phyloP scores from a whole-genome alignment of 2,888 invertebrate genomes.

The Pristionchus entomophagus region DNA sequence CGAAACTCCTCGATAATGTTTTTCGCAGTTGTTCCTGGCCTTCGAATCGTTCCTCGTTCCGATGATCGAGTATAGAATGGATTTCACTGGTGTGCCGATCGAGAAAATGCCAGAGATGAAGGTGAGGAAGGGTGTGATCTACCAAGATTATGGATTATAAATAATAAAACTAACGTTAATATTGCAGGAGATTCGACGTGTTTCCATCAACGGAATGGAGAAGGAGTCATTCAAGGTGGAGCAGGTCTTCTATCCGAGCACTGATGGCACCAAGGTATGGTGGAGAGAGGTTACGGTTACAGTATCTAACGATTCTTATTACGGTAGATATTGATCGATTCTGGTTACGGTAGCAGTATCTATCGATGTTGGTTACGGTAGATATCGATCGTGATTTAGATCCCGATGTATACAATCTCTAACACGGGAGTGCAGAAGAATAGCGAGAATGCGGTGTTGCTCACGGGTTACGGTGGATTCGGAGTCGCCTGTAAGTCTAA shows the following conservation, averaged over 20 bases:
- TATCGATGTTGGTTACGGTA: background rate
- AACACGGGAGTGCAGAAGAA: constrained; percentile 71
- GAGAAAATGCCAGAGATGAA: constrained; percentile 76
- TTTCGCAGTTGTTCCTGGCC: constrained; percentile 85
- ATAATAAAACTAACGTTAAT: no score
- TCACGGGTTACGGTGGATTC: constrained; percentile 94
- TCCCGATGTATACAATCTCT: constrained; percentile 92
- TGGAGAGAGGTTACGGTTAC: background rate
- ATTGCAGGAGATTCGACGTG: constrained; percentile 86
- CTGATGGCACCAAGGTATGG: constrained; percentile 88
- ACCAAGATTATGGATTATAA: no score
- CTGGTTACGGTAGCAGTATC: no score
- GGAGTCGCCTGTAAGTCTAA: constrained; percentile 26
- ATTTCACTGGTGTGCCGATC: constrained; percentile 82
- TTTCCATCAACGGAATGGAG: constrained; percentile 88
- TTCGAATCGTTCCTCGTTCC: constrained; percentile 95
- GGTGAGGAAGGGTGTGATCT: constrained; percentile 48
- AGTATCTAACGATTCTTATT: background rate
- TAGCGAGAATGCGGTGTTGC: constrained; percentile 83
- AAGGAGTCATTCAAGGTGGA: constrained; percentile 86
- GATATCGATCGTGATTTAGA: constrained; percentile 45
- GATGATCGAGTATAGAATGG: constrained; percentile 88
- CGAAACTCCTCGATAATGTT: no score
- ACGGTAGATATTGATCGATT: no score
- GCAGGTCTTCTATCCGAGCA: constrained; percentile 92